Evolutionary conservation across 2,888 invertebrate genomes (phyloP).

Genomic region (Epinotia brunnichana): DNA sequence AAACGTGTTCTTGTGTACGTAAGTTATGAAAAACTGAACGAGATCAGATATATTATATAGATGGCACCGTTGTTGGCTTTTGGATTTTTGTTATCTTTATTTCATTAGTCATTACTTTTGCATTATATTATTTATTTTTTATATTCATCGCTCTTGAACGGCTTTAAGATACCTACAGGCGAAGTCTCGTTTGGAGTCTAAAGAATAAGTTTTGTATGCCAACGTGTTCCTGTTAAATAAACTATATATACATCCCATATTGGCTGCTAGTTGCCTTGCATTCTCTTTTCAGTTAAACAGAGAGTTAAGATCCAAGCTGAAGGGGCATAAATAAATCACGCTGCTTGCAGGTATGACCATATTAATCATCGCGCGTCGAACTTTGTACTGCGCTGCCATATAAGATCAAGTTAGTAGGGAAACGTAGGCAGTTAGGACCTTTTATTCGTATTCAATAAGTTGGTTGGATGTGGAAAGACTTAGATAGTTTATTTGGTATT

Average conservation of each 20-base stretch:
- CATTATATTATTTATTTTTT: too few species aligned
- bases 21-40: too few species aligned
- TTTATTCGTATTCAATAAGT: not conserved
- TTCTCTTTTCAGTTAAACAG: not conserved
- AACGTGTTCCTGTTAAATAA: too few species aligned
- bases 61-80: too few species aligned
- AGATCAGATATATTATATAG: too few species aligned
- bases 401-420: not conserved
- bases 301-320: not conserved
- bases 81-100: too few species aligned
- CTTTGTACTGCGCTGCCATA: not conserved
- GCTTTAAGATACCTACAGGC: too few species aligned
- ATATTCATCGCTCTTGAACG: too few species aligned
- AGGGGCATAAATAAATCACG: constrained; percentile 38
- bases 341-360: constrained; percentile 22
- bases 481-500: not conserved
- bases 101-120: too few species aligned
- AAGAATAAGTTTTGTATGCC: too few species aligned
- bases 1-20: too few species aligned
- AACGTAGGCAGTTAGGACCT: not conserved
- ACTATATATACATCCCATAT: not conserved
- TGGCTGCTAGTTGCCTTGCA: not conserved
- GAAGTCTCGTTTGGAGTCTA: too few species aligned
- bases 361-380: constrained; percentile 35
- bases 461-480: constrained; percentile 9